Evolutionary conservation across 2,797 vertebrate genomes (phyloP), one percentile per base, ranked within the genome.

Genomic region (Neosalanx taihuensis): DNA sequence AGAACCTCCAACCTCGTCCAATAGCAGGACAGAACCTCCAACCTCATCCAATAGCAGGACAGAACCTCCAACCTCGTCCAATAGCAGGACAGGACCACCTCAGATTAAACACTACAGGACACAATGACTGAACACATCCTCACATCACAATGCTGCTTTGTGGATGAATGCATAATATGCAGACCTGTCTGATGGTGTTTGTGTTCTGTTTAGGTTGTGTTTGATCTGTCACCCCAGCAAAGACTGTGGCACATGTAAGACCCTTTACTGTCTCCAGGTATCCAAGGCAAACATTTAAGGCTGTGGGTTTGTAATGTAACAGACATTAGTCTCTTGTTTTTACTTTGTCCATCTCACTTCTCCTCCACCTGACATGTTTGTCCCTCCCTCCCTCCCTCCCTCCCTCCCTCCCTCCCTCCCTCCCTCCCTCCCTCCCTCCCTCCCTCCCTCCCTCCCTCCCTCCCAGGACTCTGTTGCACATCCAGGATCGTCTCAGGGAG

Each of bases 231-330:
- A 23, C 95, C 98, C 63, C 89, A 94, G 65, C 96, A 96, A 79
- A 94, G 90, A 86, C 87, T 95, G 64, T 98, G 97, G 96, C 97
- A 98, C 78, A 96, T 95, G 98, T 99, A 95, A 92, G 88, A 67
- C 49, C 31, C 26, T 7, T 60, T 30, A 41, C 18, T 4, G 30
- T 53, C 5, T 62, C 12, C 15, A 56, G 15, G 1, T 17, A 56
- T 56, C 4, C 51, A 56, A 56, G 15, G 51, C 6, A 17, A 56
- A 56, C n/a, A 56, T 56, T 56, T 17, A 6, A 56, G 51, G n/a
- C 5, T 56, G 6, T n/a, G 17, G 51, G 18, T 56, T n/a, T 56
- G 15, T n/a, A 56, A 5, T n/a, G 17, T 56, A 2, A 56, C 5
- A 4, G 51, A 56, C 4, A 56, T 3, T 35, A 10, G 37, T 41